These are phyloP conservation scores for Zapornia atra DNA, from an alignment of 2,113 vertebrate genomes.

Conservation along the genomic window DNA sequence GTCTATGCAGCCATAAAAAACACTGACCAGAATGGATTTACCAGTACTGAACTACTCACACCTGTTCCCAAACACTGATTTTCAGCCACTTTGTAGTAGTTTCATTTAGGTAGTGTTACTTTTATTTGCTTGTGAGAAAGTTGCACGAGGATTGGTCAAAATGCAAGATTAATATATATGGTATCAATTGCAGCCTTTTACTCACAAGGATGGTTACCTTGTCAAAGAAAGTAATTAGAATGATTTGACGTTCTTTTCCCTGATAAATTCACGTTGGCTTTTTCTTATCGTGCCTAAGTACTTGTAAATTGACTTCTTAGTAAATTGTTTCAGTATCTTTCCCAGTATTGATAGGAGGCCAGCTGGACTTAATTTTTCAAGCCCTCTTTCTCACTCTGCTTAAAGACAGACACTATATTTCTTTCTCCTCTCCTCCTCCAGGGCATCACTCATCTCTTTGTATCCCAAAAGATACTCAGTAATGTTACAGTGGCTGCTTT, in stretches of 20 bases:
- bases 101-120: background rate
- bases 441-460: background rate
- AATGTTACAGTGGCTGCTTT: background rate
- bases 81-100: background rate
- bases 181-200: background rate
- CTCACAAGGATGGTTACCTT: background rate
- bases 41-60: background rate
- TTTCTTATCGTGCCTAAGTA: slow-evolving; percentile 44
- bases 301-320: slow-evolving; percentile 38
- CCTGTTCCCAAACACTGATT: background rate
- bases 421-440: background rate
- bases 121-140: background rate
- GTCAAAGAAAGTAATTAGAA: slow-evolving; percentile 35
- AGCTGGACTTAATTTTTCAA: slow-evolving; percentile 52
- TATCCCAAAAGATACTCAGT: background rate
- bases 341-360: slow-evolving; percentile 34
- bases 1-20: background rate
- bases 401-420: background rate
- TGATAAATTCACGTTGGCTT: slow-evolving; percentile 7
- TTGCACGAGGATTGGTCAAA: background rate
- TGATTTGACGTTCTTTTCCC: background rate
- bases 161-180: background rate
- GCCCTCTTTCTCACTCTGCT: background rate
- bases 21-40: background rate
- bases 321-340: slow-evolving; percentile 49